Percentiles rank a stretch among this genome's conserved stretches.
phyloP scores from a whole-genome alignment of 2,888 invertebrate species.

The Galerucella calmariensis region DNA sequence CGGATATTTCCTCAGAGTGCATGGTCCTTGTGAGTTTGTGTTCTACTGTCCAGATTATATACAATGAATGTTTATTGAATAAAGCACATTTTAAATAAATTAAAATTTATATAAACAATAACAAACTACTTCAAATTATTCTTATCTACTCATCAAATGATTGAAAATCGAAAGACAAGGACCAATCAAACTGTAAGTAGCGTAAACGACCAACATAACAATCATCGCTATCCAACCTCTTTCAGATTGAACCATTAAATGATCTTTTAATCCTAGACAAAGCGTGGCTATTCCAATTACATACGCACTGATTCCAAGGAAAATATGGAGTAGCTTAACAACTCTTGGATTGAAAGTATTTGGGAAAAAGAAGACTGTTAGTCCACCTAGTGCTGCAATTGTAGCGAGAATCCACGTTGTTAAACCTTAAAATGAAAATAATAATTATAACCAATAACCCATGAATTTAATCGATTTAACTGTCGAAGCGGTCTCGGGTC shows the following conservation, averaged over 20 bases:
- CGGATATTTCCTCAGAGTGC: no score
- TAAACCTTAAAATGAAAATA: slow-evolving; percentile 46
- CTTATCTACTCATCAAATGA: background rate
- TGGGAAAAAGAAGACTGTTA: background rate
- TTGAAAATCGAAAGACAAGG: slow-evolving; percentile 31
- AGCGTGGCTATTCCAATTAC: slow-evolving; percentile 44
- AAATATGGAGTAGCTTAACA: slow-evolving; percentile 41
- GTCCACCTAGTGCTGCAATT: slow-evolving; percentile 40
- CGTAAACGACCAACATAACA: slow-evolving; percentile 42
- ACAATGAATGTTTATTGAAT: no score
- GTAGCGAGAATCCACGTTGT: slow-evolving; percentile 44
- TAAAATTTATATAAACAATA: background rate
- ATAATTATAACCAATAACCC: background rate
- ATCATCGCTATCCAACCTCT: slow-evolving; percentile 40
- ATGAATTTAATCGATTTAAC: no score
- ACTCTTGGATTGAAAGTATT: slow-evolving; percentile 24
- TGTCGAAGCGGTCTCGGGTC: no score
- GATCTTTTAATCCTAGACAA: slow-evolving; percentile 41
- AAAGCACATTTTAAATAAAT: background rate
- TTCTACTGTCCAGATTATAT: no score
- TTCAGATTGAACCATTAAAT: slow-evolving; percentile 29
- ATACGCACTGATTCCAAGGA: slow-evolving; percentile 43
- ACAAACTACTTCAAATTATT: background rate
- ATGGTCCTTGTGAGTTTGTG: no score
- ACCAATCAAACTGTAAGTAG: slow-evolving; percentile 40